Base-by-base conservation (phyloP, 2,888 invertebrate genomes). In the Synanthedon tipuliformis region DNA sequence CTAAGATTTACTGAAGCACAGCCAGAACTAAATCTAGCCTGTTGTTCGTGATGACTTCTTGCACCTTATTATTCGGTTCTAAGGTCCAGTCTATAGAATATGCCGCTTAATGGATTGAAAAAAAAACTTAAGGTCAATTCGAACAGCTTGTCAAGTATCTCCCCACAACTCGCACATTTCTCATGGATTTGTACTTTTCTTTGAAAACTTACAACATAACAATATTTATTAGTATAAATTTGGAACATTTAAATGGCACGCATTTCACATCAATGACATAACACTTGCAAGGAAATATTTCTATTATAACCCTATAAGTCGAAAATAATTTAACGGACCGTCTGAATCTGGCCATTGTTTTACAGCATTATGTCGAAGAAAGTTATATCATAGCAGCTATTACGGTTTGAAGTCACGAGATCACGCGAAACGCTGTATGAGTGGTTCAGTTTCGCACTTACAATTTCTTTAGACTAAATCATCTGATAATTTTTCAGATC, bases 241-340 rank as follows among this genome's bases (percentile, higher is more conserved):
- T 18, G 40, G 11, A 48, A 15, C 16, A 48, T 13, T 13, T 27
- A 27, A 48, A 12, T 40, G 27, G 48, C 59, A 55, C 56, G 54
- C 54, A 63, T 72, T 67, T 41, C 41, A 41, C 61, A 64, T 61
- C 66, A 63, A 62, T 61, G 62, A 61, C 61, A 62, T 61, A 65
- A 66, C 61, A 58, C 60, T 16, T 52, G 40, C 51, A 18, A 50
- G 61, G 54, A 63, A 64, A 61, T 63, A 66, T 60, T 65, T 63
- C 66, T 64, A 72, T 73, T 74, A 72, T 67, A 68, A 62, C 77
- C 76, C 66, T 77, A 78, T 75, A 79, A 73, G 79, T 69, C 67
- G 64, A 71, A 75, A 69, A 78, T 78, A 72, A 69, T 69, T 68
- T 62, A 69, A 55, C 57, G 49, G 57, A 59, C 61, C 60, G 57